phyloP scores from a whole-genome alignment of 2,888 invertebrate genomes.

The Serripes groenlandicus region DNA sequence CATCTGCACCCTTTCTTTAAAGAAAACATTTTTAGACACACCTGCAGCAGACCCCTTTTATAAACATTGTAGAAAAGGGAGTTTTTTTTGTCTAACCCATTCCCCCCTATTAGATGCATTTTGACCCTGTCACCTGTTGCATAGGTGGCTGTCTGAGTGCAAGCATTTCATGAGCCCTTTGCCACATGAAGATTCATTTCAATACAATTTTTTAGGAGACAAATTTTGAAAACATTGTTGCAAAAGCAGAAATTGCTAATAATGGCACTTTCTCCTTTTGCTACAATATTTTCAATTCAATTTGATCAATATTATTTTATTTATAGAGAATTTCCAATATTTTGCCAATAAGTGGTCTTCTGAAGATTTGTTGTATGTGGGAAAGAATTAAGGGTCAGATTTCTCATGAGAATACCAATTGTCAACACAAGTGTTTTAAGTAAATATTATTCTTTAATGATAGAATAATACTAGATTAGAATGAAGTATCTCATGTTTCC shows the following conservation, averaged over 20 bases:
- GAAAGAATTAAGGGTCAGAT: background rate
- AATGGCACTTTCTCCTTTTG: background rate
- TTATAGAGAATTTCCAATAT: background rate
- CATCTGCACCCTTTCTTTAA: no score
- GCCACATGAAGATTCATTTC: no score
- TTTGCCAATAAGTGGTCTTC: background rate
- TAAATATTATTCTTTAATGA: slow-evolving; percentile 4
- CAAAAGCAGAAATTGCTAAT: background rate
- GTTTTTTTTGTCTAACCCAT: no score
- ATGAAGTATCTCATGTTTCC: background rate
- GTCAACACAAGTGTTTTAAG: slow-evolving; percentile 6
- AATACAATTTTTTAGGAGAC: background rate
- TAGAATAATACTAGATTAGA: background rate
- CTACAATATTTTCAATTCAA: background rate
- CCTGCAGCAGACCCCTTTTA: background rate
- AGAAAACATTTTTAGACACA: background rate
- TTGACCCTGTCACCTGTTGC: no score
- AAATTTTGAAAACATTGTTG: background rate
- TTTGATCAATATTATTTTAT: no score
- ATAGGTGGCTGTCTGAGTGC: no score
- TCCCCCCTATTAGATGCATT: no score
- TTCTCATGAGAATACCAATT: background rate
- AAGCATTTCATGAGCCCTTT: no score
- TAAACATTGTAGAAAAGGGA: background rate
- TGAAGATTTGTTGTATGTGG: background rate